phyloP scores from a whole-genome alignment of 2,113 vertebrate genomes.

The Oreochromis tanganicae region DNA sequence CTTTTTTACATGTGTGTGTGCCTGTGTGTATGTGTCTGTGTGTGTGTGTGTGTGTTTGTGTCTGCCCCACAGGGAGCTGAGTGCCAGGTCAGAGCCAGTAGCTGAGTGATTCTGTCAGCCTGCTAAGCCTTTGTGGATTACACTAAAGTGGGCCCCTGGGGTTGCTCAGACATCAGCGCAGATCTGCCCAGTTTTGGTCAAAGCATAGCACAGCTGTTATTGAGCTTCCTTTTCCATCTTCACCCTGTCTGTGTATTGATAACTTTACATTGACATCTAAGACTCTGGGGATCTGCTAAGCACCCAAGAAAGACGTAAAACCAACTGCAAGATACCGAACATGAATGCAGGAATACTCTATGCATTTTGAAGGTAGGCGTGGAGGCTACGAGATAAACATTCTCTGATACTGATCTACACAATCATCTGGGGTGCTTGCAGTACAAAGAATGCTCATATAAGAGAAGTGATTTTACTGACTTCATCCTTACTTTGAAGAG shows the following conservation, averaged over 20 bases:
- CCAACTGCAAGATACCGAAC: neutral
- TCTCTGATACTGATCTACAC: neutral
- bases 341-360: neutral
- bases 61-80: slow-evolving; percentile 32
- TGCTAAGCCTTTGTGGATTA: slow-evolving; percentile 58
- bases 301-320: neutral
- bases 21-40: neutral
- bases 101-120: slow-evolving; percentile 65
- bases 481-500: neutral
- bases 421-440: neutral
- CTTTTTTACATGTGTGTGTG: neutral
- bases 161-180: slow-evolving; percentile 36
- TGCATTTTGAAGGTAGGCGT: neutral
- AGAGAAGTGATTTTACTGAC: neutral
- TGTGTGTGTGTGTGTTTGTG: neutral
- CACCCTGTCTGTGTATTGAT: neutral
- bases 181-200: slow-evolving; percentile 38
- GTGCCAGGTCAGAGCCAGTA: slow-evolving; percentile 57
- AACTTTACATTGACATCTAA: neutral
- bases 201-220: neutral
- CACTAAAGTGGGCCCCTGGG: slow-evolving; percentile 53
- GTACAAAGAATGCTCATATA: neutral
- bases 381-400: neutral
- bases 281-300: neutral
- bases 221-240: slow-evolving; percentile 6